These are phyloP conservation scores for Eulemur rubriventer DNA, from an alignment of 2,797 vertebrate species.

Conservation along the genomic window DNA sequence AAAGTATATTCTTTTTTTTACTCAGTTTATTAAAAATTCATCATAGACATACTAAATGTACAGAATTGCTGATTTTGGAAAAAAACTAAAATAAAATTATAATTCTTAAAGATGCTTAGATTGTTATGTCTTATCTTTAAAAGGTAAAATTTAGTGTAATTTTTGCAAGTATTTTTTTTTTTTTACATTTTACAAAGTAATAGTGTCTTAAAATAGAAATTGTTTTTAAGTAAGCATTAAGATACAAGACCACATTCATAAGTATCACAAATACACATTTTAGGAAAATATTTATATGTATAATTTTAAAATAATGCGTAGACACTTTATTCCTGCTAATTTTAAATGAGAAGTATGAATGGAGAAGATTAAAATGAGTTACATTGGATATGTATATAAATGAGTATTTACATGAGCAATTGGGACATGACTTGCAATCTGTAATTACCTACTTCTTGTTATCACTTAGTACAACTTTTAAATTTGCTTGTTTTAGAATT, in stretches of 20 bases:
- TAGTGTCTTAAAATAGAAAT: background rate
- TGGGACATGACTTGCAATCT: background rate
- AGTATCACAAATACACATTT: background rate
- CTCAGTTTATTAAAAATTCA: slow-evolving; percentile 31
- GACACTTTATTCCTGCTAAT: background rate
- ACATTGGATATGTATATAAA: background rate
- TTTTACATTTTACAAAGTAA: slow-evolving; percentile 3
- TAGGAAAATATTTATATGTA: background rate
- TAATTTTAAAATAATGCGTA: background rate
- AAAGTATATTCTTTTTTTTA: background rate
- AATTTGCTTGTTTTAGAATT: background rate
- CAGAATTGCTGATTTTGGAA: background rate
- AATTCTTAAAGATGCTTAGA: background rate
- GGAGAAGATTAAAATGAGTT: background rate
- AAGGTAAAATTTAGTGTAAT: background rate
- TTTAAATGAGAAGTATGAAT: background rate
- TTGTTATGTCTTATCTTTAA: background rate
- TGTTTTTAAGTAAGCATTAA: background rate
- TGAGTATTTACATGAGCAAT: background rate
- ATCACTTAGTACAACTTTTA: background rate
- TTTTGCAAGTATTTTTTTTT: background rate
- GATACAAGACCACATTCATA: background rate
- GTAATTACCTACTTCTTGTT: background rate
- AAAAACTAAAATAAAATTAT: background rate
- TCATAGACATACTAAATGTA: background rate